A percentile compares a stretch with the other conserved stretches of the same genome.
Evolutionary conservation across 2,797 vertebrate species (phyloP).

Genomic region (Meda fulgida): DNA sequence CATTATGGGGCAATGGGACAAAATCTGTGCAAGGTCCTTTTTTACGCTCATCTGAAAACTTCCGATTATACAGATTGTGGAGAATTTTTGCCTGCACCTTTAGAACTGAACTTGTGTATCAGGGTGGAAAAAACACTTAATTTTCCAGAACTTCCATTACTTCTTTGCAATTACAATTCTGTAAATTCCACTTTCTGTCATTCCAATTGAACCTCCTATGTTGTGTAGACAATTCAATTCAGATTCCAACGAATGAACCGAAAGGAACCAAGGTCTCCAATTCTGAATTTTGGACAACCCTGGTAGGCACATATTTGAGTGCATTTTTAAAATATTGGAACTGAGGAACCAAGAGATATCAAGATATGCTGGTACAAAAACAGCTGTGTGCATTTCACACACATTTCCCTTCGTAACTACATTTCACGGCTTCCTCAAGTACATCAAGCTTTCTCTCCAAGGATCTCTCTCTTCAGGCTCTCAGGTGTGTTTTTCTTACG

Average conservation of each 20-base stretch:
- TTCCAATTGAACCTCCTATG: neutral
- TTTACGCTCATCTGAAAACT: neutral
- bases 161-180: neutral
- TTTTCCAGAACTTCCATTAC: neutral
- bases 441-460: constrained; percentile 3
- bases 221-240: neutral
- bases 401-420: constrained; percentile 21
- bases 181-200: neutral
- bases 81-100: neutral
- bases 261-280: neutral
- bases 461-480: neutral
- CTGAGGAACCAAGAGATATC: neutral
- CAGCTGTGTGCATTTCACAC: constrained; percentile 1
- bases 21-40: neutral
- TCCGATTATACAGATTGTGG: too few relatives aligned
- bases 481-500: neutral
- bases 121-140: neutral
- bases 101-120: neutral
- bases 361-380: neutral
- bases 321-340: neutral
- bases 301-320: neutral
- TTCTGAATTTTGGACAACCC: neutral
- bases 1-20: neutral
- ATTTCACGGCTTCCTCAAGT: constrained; percentile 11
- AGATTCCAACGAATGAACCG: neutral